These are phyloP conservation scores for Psittacula echo DNA, from an alignment of 2,797 vertebrate genomes.

Conservation along the genomic window DNA sequence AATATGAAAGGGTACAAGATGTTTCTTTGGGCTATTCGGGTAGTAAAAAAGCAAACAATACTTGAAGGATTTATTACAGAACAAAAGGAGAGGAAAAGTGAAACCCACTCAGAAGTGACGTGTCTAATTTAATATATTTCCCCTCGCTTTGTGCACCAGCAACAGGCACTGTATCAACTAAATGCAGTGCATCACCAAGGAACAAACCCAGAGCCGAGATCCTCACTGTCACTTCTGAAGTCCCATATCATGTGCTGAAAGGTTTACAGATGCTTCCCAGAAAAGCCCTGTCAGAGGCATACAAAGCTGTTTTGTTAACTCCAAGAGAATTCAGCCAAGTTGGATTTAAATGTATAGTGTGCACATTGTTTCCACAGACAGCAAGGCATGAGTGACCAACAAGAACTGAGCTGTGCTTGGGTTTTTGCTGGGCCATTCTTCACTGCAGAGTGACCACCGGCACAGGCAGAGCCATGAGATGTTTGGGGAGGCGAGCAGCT, in stretches of 20 bases:
- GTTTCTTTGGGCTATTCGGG: neutral
- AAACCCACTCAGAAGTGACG: neutral
- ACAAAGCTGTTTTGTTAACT: neutral
- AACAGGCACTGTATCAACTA: neutral
- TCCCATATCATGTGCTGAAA: neutral
- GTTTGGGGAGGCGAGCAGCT: fast-evolving
- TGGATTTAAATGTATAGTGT: neutral
- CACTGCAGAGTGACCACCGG: neutral
- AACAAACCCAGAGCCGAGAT: neutral
- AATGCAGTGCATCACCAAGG: neutral
- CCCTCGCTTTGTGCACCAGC: neutral
- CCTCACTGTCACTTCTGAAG: neutral
- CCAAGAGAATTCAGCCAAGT: neutral
- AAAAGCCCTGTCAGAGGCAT: neutral
- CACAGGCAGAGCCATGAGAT: fast-evolving
- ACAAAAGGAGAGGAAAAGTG: neutral
- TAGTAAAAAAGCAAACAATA: neutral
- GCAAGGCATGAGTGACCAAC: neutral
- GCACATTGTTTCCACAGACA: neutral
- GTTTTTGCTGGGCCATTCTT: neutral
- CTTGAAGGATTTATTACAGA: neutral
- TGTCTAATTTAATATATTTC: neutral
- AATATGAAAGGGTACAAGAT: neutral
- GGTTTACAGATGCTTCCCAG: neutral
- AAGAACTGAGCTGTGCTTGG: neutral